A percentile compares a stretch with the other conserved stretches of the same genome.
phyloP scores from a whole-genome alignment of 2,797 vertebrate genomes.

The Chrysocyon brachyurus region DNA sequence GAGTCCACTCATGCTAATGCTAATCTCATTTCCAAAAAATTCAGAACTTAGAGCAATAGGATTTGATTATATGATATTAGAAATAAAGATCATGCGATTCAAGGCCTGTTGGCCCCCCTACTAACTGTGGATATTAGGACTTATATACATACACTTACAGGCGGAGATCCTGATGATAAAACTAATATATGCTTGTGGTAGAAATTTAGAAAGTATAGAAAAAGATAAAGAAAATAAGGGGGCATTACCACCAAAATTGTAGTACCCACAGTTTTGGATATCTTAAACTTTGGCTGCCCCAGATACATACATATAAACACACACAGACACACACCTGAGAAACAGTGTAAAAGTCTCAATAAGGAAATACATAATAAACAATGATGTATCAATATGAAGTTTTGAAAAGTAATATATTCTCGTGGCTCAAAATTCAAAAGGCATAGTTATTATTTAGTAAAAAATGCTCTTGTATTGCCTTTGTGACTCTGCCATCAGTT shows the following conservation, averaged over 20 bases:
- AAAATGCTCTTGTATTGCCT: background rate
- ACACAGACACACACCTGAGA: background rate
- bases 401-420: background rate
- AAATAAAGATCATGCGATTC: background rate
- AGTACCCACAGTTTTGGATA: background rate
- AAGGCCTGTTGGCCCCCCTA: background rate
- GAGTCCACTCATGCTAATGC: background rate
- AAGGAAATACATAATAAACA: slow-evolving; percentile 7
- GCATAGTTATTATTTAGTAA: background rate
- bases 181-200: background rate
- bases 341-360: background rate
- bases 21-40: background rate
- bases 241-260: background rate
- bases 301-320: background rate
- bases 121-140: background rate
- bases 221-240: background rate
- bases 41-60: background rate
- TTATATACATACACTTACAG: background rate
- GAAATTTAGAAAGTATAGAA: slow-evolving; percentile 31
- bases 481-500: background rate
- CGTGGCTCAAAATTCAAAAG: background rate
- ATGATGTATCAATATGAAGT: background rate
- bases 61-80: slow-evolving; percentile 14
- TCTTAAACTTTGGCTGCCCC: background rate
- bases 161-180: background rate